Evolutionary conservation across 1,140 invertebrate species (phyloP).

Genomic region (Hylaeus anthracinus): DNA sequence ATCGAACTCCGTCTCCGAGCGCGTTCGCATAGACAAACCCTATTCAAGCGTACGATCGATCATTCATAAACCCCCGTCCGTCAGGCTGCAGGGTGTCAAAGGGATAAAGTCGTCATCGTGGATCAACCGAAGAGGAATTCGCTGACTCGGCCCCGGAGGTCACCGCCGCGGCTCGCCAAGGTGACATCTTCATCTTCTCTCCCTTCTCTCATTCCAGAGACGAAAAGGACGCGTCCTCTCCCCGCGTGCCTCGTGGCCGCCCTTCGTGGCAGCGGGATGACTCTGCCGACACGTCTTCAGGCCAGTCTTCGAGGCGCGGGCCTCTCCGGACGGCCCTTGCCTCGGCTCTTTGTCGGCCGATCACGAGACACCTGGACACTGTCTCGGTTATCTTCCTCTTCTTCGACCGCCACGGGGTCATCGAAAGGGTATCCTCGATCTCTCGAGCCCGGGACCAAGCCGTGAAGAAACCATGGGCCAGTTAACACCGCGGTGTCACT

Average conservation of each 20-base stretch:
- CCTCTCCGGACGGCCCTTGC: constrained; percentile 17
- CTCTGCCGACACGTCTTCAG: constrained; percentile 40
- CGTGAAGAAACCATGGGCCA: constrained; percentile 25
- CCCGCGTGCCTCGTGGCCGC: background rate
- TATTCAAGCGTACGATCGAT: constrained; percentile 43
- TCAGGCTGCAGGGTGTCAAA: constrained; percentile 38
- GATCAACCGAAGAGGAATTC: constrained; percentile 54
- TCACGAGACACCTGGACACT: constrained; percentile 53
- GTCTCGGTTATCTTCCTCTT: constrained; percentile 36
- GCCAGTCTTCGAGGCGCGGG: background rate
- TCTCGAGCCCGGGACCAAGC: constrained; percentile 3
- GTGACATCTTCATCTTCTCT: constrained; percentile 75
- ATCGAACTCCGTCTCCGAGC: background rate
- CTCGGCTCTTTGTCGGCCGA: constrained; percentile 42
- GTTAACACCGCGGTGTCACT: constrained; percentile 47
- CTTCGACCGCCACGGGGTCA: constrained; percentile 31
- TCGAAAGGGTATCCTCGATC: constrained; percentile 55
- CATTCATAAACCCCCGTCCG: constrained; percentile 45
- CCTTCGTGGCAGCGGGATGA: constrained; percentile 32
- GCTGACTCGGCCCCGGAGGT: constrained; percentile 56
- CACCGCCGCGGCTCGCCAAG: constrained; percentile 52
- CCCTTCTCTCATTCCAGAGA: background rate
- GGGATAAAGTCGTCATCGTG: constrained; percentile 52
- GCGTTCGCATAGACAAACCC: constrained; percentile 39
- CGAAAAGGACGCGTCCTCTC: constrained; percentile 22